phyloP scores from a whole-genome alignment of 1,140 invertebrate genomes.

The Cydia strobilella region DNA sequence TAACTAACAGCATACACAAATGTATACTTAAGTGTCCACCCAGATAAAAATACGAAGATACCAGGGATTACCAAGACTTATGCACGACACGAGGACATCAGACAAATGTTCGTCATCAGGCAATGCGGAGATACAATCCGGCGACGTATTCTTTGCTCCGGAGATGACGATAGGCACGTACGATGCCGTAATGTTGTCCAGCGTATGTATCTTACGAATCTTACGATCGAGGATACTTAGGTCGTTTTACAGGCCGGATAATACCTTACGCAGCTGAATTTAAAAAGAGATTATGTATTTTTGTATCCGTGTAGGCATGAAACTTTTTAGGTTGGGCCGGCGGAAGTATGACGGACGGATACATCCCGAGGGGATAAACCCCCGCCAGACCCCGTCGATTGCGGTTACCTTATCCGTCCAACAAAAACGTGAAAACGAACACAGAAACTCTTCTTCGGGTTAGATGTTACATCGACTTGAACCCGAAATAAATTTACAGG shows the following conservation, averaged over 20 bases:
- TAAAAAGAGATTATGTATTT: not conserved
- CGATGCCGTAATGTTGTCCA: not conserved
- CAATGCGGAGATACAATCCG: conserved; percentile 23
- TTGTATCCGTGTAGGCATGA: not conserved
- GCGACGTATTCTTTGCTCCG: conserved; percentile 21
- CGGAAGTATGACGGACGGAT: not conserved
- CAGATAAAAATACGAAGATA: conserved; percentile 22
- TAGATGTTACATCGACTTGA: conserved; percentile 20
- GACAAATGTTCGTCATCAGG: conserved; percentile 28
- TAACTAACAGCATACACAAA: not conserved
- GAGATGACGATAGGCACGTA: conserved; percentile 13
- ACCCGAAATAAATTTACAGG: conserved; percentile 28
- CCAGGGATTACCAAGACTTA: conserved; percentile 13
- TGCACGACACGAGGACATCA: conserved; percentile 18
- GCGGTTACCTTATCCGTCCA: conserved; percentile 40
- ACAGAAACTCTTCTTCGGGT: conserved; percentile 34
- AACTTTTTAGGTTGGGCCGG: not conserved
- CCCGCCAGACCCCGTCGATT: conserved; percentile 38
- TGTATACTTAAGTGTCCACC: not conserved
- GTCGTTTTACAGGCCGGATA: conserved; percentile 6
- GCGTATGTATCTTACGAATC: not conserved
- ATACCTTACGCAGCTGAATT: not conserved
- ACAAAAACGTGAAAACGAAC: conserved; percentile 32
- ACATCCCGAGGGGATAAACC: conserved; percentile 39
- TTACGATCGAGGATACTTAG: not conserved